Conservation (phyloP, 2,888 invertebrate species). For the Lathronympha strigana region DNA sequence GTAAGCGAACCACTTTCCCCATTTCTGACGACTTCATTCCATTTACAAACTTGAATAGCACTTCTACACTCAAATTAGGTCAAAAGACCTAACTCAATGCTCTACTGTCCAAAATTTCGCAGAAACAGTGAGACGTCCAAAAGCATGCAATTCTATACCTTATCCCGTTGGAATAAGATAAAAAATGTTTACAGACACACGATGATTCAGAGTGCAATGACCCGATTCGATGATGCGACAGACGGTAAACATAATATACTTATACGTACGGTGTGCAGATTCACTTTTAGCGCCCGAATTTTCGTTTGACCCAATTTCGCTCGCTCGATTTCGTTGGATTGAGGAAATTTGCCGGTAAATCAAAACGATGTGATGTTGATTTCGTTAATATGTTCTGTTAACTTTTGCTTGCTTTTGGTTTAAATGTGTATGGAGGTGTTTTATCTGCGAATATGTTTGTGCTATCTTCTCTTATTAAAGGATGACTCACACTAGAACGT, state of each 20-base stretch:
- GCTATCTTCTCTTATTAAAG: no score
- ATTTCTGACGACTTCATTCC: background rate
- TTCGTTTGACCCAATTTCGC: slow-evolving; percentile 2
- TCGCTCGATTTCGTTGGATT: background rate
- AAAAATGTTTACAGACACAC: background rate
- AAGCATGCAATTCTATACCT: background rate
- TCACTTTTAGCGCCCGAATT: slow-evolving; percentile 6
- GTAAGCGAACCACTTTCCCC: background rate
- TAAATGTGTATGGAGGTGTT: background rate
- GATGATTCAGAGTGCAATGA: slow-evolving; percentile 9
- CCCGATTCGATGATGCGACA: slow-evolving; percentile 13
- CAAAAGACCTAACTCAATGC: slow-evolving; percentile 15
- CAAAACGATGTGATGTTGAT: background rate
- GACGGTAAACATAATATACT: slow-evolving; percentile 8
- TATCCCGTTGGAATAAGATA: background rate
- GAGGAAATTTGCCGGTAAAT: background rate
- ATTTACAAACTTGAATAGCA: slow-evolving; percentile 1
- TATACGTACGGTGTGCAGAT: slow-evolving; percentile 11
- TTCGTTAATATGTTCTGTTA: background rate
- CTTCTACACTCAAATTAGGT: slow-evolving; percentile 3
- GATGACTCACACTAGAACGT: no score
- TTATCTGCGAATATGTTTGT: no score
- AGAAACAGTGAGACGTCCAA: background rate
- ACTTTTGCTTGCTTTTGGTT: no score
- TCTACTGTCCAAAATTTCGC: slow-evolving; percentile 4